Conservation (phyloP, 1,140 invertebrate species). For the Lasaia peninsularis region DNA sequence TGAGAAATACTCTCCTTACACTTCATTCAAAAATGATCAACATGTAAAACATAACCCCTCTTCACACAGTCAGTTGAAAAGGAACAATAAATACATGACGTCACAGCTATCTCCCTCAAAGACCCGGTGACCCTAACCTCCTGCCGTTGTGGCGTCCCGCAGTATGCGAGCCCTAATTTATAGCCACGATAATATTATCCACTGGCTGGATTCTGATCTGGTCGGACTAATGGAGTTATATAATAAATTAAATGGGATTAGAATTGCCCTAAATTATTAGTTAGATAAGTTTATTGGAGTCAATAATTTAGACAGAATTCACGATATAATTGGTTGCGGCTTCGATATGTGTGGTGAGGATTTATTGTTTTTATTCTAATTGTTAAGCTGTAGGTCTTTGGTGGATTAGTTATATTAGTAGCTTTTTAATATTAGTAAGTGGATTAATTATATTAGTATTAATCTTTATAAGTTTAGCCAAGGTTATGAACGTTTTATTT, state of each 20-base stretch:
- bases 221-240: conserved; percentile 10
- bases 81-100: not conserved
- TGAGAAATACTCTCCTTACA: too few relatives aligned
- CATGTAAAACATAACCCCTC: too few relatives aligned
- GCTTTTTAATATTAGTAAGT: too few relatives aligned
- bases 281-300: conserved; percentile 7
- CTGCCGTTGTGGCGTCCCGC: not conserved
- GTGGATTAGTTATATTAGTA: too few relatives aligned
- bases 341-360: not conserved
- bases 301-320: not conserved
- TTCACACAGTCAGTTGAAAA: not conserved
- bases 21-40: too few relatives aligned
- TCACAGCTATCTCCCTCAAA: conserved; percentile 1
- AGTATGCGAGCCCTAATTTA: conserved; percentile 4
- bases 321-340: not conserved
- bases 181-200: conserved; percentile 8
- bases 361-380: too few relatives aligned
- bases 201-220: conserved; percentile 5
- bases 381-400: too few relatives aligned
- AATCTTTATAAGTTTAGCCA: too few relatives aligned
- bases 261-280: conserved; percentile 9
- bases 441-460: too few relatives aligned
- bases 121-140: not conserved
- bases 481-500: too few relatives aligned
- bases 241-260: conserved; percentile 10